Base-by-base conservation (phyloP, 2,113 vertebrate genomes). In the Grallaria varia region DNA sequence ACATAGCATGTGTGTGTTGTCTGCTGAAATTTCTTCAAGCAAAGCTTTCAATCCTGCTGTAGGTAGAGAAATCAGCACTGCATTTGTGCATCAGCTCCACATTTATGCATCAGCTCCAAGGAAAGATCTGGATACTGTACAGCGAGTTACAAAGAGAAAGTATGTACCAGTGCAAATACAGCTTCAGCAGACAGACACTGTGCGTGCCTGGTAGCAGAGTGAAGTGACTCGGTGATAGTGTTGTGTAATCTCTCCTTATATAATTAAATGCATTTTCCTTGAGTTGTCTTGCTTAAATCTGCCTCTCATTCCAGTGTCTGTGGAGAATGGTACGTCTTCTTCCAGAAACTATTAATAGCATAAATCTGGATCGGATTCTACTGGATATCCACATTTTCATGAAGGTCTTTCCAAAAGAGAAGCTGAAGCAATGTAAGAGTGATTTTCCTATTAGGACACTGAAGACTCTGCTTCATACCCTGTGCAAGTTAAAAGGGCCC, bases 311-410 rank as follows among this genome's bases (percentile, higher is more conserved):
- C 14, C 89, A 99, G 99, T 99, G 99, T 98, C 98, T 99, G 82
- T 99, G 99, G 99, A 98, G 99, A 94, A 99, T 99, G 98, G 99
- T 99, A 97, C 98, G 99, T 37, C 98, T 99, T n/a, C 98, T 99
- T 67, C 99, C 99, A 0, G 98, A 99, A 92, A 99, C 98, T 85
- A 99, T 99, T 95, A 98, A 99, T 91, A 99, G 86, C 95, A 98
- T 99, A 95, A 99, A 99, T 90, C 97, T 99, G 92, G 99, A 99
- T 89, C 98, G 99, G 47, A 99, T 99, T 96, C 97, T 99, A 20
- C 97, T 99, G 89, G 99, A 99, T 44, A 98, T 99, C 53, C 99
- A 99, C 96, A 98, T 99, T 95, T 99, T 99, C 96, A 99, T 99
- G 99, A 99, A 99, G 91, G 98, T 99, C 78, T 99, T 99, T 92